Conservation (phyloP, 2,113 vertebrate genomes). For the Gymnobelideus leadbeateri region DNA sequence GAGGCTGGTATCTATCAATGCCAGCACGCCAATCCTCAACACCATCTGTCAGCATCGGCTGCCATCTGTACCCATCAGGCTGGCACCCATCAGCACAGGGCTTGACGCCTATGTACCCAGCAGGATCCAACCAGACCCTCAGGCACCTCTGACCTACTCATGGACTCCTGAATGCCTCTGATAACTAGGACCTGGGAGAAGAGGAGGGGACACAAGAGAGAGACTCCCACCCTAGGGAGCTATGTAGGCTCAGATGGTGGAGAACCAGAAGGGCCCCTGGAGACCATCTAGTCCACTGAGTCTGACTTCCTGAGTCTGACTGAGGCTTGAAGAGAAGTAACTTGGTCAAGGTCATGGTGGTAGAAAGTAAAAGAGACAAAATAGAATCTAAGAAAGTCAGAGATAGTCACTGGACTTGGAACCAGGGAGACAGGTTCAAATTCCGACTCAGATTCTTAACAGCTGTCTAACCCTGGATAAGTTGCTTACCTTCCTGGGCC, state of each 20-base stretch:
- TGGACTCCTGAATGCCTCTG: background rate
- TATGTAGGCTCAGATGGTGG: background rate
- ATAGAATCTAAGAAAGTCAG: background rate
- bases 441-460: background rate
- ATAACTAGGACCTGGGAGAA: background rate
- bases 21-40: background rate
- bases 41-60: slow-evolving; percentile 57
- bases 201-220: background rate
- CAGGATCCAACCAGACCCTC: background rate
- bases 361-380: background rate
- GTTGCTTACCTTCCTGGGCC: background rate
- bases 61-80: background rate
- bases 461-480: background rate
- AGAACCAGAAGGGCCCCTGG: background rate
- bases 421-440: background rate
- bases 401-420: background rate
- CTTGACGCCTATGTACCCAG: background rate
- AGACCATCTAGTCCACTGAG: background rate
- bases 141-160: background rate
- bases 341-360: background rate
- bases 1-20: accelerated
- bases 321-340: background rate
- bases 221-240: background rate
- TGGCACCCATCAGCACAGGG: background rate
- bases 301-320: background rate